A percentile compares a stretch with the other conserved stretches of the same genome.
phyloP scores from a whole-genome alignment of 2,797 vertebrate genomes.

The Crotalus adamanteus region DNA sequence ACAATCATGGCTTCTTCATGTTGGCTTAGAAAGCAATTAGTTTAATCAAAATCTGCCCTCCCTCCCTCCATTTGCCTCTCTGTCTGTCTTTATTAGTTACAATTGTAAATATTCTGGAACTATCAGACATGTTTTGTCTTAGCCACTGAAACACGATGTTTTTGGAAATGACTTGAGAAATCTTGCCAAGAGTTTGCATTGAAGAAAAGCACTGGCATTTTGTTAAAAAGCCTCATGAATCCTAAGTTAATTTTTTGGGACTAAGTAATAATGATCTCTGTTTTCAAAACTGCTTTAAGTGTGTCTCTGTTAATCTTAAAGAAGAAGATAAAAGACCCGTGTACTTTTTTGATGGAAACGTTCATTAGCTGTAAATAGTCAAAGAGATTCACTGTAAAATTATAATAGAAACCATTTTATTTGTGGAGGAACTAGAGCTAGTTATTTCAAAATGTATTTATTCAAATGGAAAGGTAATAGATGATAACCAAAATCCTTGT shows the following conservation, averaged over 20 bases:
- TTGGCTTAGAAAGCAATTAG: slow-evolving; percentile 64
- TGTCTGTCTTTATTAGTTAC: slow-evolving; percentile 50
- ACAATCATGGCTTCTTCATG: slow-evolving; percentile 43
- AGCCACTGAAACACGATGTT: slow-evolving; percentile 55
- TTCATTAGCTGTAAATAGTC: slow-evolving; percentile 68
- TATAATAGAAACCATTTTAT: slow-evolving; percentile 71
- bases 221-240: slow-evolving; percentile 66
- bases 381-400: slow-evolving; percentile 59
- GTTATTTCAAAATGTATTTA: slow-evolving; percentile 61
- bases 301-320: slow-evolving; percentile 69
- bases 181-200: slow-evolving; percentile 57
- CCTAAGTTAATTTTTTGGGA: slow-evolving; percentile 70
- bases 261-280: slow-evolving; percentile 74
- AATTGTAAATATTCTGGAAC: slow-evolving; percentile 65
- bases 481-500: slow-evolving; percentile 38
- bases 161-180: slow-evolving; percentile 50
- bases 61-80: background rate
- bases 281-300: slow-evolving; percentile 73
- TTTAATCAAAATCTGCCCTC: slow-evolving; percentile 66
- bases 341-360: slow-evolving; percentile 68
- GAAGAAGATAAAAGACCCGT: slow-evolving; percentile 61
- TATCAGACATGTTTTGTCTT: slow-evolving; percentile 60
- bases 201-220: slow-evolving; percentile 65
- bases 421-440: slow-evolving; percentile 57
- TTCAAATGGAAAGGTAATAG: slow-evolving; percentile 46